Conservation (phyloP, 2,888 invertebrate genomes). For the Idaea biselata region DNA sequence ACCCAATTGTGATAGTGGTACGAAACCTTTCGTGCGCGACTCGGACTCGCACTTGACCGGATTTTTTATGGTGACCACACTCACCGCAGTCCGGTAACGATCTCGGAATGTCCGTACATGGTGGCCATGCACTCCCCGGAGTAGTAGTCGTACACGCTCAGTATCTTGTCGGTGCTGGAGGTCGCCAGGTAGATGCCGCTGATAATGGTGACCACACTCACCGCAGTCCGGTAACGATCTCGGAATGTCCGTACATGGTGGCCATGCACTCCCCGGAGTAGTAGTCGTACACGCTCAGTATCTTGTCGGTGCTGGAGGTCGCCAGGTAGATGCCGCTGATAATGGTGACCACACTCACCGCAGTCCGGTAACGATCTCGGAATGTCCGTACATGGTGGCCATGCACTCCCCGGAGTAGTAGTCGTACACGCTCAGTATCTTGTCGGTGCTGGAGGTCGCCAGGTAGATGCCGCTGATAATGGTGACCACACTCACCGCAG, state of each 20-base stretch:
- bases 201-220: slow-evolving; percentile 40
- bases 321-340: slow-evolving; percentile 95
- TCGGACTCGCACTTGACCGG: no score
- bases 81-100: slow-evolving; percentile 90
- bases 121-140: slow-evolving; percentile 97
- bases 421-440: slow-evolving; percentile 96
- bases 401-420: slow-evolving; percentile 97
- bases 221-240: slow-evolving; percentile 92
- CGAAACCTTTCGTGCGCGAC: no score
- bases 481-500: slow-evolving; percentile 66
- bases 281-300: slow-evolving; percentile 96
- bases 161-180: slow-evolving; percentile 97
- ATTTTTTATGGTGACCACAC: slow-evolving; percentile 8
- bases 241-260: slow-evolving; percentile 97
- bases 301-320: slow-evolving; percentile 98
- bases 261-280: slow-evolving; percentile 97
- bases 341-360: slow-evolving; percentile 60
- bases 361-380: slow-evolving; percentile 94
- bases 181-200: slow-evolving; percentile 96
- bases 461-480: slow-evolving; percentile 94
- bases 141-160: slow-evolving; percentile 97
- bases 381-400: slow-evolving; percentile 97
- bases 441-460: slow-evolving; percentile 98
- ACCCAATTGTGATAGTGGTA: no score
- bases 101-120: slow-evolving; percentile 97